Evolutionary conservation across 2,888 invertebrate species (phyloP), one percentile per base, ranked within the genome.

Genomic region (Biston betularia): DNA sequence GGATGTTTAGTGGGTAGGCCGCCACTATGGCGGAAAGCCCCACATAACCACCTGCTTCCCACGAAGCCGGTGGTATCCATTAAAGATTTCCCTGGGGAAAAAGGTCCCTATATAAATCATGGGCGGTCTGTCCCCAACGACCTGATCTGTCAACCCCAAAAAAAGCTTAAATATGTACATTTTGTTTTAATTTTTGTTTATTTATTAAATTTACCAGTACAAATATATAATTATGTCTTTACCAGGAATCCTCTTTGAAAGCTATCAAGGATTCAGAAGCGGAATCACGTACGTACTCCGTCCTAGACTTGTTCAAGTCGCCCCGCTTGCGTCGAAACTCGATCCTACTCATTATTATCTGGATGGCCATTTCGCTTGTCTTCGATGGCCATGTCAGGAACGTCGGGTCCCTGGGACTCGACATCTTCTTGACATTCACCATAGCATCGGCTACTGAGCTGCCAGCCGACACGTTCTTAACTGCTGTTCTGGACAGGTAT

Each of bases 381-480:
- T 97, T 98, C 85, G 97, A 98, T 80, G 97, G 97, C 0, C 98
- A 98, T 82, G 97, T 98, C 14, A 94, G 98, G 79, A 98, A 98
- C 82, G 97, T 98, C 0, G 97, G 97, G 0, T 97, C 97, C 10
- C 89, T 98, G 49, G 97, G 97, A 0, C 88, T 97, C 75, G 96
- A 97, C 78, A 95, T 97, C n/a, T 98, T 97, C 84, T 83, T 97
- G 64, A 97, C 97, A 0, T 98, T 98, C 82, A 97, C 97, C 0
- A 95, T 97, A 4, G 97, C 98, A 0, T 96, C 96, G 0, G 96
- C 96, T 1, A 97, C 97, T 0, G 97, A 98, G 81, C 88, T 98
- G 56, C 98, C 98, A 0, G 98, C 98, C 4, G 98, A 97, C 79
- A 96, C 97, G 0, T 95, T 98, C 65, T 89, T 98, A 10, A 97